Evolutionary conservation across 2,797 vertebrate species (phyloP).

Genomic region (Malurus leucopterus): DNA sequence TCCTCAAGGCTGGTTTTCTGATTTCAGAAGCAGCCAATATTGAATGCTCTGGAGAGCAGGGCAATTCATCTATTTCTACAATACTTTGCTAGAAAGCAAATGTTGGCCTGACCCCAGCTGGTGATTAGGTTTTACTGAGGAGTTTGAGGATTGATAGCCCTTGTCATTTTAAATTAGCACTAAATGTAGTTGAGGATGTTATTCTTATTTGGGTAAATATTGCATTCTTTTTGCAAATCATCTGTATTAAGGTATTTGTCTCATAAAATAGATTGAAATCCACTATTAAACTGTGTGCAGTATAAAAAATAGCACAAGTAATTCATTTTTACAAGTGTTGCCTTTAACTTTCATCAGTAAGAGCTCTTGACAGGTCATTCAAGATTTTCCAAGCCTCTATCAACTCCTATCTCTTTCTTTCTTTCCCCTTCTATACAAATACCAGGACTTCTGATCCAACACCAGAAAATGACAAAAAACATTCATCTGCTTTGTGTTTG

Average conservation of each 20-base stretch:
- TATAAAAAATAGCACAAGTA: slow-evolving; percentile 11
- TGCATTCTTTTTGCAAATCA: slow-evolving; percentile 49
- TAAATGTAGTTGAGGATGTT: slow-evolving; percentile 36
- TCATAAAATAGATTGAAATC: slow-evolving; percentile 54
- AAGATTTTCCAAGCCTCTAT: slow-evolving; percentile 34
- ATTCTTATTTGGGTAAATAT: slow-evolving; percentile 47
- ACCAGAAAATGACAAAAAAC: slow-evolving; percentile 15
- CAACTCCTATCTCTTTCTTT: slow-evolving; percentile 19
- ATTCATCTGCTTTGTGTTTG: not conserved
- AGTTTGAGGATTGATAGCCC: slow-evolving; percentile 46
- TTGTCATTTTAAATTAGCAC: slow-evolving; percentile 53
- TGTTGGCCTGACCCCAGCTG: slow-evolving; percentile 65
- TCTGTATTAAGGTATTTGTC: slow-evolving; percentile 44
- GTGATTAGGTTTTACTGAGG: slow-evolving; percentile 54
- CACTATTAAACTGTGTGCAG: slow-evolving; percentile 37
- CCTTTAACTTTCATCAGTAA: slow-evolving; percentile 45
- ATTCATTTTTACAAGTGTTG: slow-evolving; percentile 52
- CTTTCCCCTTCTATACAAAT: not conserved
- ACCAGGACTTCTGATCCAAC: slow-evolving; percentile 11
- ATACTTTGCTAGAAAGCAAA: slow-evolving; percentile 52
- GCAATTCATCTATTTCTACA: slow-evolving; percentile 50
- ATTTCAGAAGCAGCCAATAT: slow-evolving; percentile 25
- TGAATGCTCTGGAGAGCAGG: slow-evolving; percentile 34
- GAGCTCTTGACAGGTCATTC: slow-evolving; percentile 39
- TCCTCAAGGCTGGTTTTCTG: slow-evolving; percentile 31